Evolutionary conservation across 2,113 vertebrate genomes (phyloP), one percentile per base, ranked within the genome.

Genomic region (Pedetes capensis): DNA sequence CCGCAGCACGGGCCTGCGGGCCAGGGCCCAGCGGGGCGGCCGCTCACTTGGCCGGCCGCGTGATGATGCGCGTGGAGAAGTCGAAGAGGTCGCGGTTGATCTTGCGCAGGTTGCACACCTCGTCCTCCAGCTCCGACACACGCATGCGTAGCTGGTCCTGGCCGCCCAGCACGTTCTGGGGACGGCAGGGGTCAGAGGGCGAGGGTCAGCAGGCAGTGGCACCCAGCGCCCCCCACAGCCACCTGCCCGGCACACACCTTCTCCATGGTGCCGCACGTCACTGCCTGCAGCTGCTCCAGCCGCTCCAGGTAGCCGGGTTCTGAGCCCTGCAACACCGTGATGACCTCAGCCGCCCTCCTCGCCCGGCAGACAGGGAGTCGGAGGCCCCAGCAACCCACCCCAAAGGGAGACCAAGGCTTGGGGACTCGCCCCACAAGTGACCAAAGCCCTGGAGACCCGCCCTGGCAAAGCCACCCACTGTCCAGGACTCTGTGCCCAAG

Each of bases 31-130:
- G n/a, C n/a, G n/a, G n/a, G n/a, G n/a, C n/a, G n/a, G n/a, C n/a
- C 4, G 6, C n/a, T 95, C 95, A 98, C 86, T 99, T 98, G 90
- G 98, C 63, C 0, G 98, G 98, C 80, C 99, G 99, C 8, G 99
- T 99, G 92, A 99, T 98, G 92, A 99, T 98, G 95, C 98, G 99
- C 7, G 98, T 98, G 5, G 99, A 99, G 97, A 99, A 99, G 96
- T 99, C 99, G 0, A 99, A 99, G 61, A 99, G 98, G 97, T 99
- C 99, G 75, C 99, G 99, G 98, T 99, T 99, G 98, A 99, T 99
- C 90, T 99, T 99, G 91, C 99, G 99, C 96, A 99, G 98, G 66
- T 98, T 99, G 90, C 98, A 98, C 93, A 99, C 99, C 96, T 99
- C 99, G 32, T 99, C 99, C 88, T 99, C 99, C 78, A 99, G 98